Evolutionary conservation across 1,140 invertebrate genomes (phyloP), one percentile per base, ranked within the genome.

Genomic region (Bombus pascuorum): DNA sequence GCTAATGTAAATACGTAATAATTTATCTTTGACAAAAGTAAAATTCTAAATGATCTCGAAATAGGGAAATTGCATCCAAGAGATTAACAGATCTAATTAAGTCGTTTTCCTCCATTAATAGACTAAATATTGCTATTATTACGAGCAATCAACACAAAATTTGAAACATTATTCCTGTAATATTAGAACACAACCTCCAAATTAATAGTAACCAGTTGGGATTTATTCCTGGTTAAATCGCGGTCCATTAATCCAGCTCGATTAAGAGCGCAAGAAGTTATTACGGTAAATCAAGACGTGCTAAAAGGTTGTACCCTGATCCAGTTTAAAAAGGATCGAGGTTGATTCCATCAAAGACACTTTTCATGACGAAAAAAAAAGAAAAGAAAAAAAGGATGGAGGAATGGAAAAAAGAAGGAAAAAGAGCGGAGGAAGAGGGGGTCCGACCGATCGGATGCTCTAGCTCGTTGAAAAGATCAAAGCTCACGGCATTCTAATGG

Each of bases 391-490:
- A 28, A n/a, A 25, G 39, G 9, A 15, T 3, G 25, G 28, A 28
- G 39, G 22, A 71, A 85, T 32, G 39, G 42, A 70, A 74, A 53
- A 32, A 6, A 47, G 9, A 39, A 37, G 22, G 37, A 13, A 25
- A 42, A 37, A 53, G 28, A 32, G 13, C 0, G 32, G 34, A 65
- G 25, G 10, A 15, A 18, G n/a, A n/a, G 57, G 34, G 59, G 66
- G 53, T 18, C 70, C 65, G 72, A 86, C 72, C 80, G 89, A 89
- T 91, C 84, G 86, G 88, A 91, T 91, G 89, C 89, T 90, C 80
- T 59, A 68, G 87, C 88, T 86, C 89, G 87, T 89, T 92, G 90
- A 91, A 92, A 89, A 92, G 92, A 92, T 92, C 91, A 92, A 92
- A 92, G 92, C 87, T 89, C 90, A 89, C 90, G 91, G 89, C 91